Conservation (phyloP, 1,140 invertebrate genomes). For the Drosophila albomicans region DNA sequence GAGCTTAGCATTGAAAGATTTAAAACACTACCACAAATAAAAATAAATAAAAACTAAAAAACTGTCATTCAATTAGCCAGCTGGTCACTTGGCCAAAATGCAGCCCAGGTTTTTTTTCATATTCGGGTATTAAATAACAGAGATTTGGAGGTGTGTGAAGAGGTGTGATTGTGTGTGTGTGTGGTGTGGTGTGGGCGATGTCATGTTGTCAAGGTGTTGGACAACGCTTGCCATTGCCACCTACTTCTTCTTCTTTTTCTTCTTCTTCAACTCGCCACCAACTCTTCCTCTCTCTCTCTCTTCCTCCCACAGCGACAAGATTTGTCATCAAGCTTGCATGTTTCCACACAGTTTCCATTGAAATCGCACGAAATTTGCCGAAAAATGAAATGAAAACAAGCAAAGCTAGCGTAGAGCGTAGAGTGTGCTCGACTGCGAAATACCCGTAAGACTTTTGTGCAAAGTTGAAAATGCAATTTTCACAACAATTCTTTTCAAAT, state of each 20-base stretch:
- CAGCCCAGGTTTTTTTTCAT: not conserved
- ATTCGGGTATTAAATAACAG: conserved; percentile 4
- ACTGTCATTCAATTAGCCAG: conserved; percentile 11
- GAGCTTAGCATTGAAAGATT: not conserved
- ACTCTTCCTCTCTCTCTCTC: too few species aligned
- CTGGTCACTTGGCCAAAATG: not conserved
- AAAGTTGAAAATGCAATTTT: too few species aligned
- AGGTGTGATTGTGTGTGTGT: conserved; percentile 11
- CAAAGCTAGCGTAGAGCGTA: too few species aligned
- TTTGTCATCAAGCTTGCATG: conserved; percentile 54
- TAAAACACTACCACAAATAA: too few species aligned
- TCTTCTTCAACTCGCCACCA: not conserved
- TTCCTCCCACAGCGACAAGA: not conserved
- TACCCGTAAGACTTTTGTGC: too few species aligned
- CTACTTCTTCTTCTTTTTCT: not conserved
- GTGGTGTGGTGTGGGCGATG: conserved; percentile 12
- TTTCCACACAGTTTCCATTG: conserved; percentile 48
- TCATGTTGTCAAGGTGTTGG: conserved; percentile 12
- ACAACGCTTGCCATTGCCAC: conserved; percentile 45
- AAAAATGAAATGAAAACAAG: conserved; percentile 4
- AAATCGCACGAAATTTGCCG: conserved; percentile 51
- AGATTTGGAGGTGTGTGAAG: not conserved
- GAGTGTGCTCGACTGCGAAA: too few species aligned
- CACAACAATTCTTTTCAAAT: too few species aligned
- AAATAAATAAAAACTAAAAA: not conserved